phyloP scores from a whole-genome alignment of 1,140 invertebrate genomes.

The Eumeta japonica region DNA sequence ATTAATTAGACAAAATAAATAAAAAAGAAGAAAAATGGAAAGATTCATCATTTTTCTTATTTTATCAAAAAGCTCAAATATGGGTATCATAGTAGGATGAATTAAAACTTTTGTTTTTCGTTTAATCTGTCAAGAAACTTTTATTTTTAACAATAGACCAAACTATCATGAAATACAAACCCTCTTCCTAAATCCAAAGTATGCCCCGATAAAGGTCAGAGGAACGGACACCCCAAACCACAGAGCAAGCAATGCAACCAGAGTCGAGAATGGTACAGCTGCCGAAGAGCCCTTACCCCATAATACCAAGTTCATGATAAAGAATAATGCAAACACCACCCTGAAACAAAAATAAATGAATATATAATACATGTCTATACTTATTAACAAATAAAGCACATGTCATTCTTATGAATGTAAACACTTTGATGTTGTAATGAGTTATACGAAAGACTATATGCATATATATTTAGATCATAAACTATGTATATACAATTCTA shows the following conservation, averaged over 20 bases:
- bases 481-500: no score
- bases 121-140: not conserved
- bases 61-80: no score
- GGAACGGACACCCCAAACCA: slow-evolving; percentile 99
- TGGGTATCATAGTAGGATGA: no score
- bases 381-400: slow-evolving; percentile 1
- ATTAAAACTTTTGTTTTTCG: no score
- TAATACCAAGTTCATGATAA: slow-evolving; percentile 93
- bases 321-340: slow-evolving; percentile 92
- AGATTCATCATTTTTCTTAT: no score
- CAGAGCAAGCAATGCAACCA: slow-evolving; percentile 91
- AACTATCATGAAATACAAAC: no score
- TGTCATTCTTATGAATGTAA: no score
- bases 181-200: slow-evolving; percentile 96
- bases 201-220: slow-evolving; percentile 95
- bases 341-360: slow-evolving; percentile 56
- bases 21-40: no score
- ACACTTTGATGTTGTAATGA: no score
- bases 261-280: slow-evolving; percentile 94
- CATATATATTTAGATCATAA: no score
- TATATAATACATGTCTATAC: not conserved
- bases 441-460: no score
- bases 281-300: slow-evolving; percentile 95
- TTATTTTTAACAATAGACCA: slow-evolving; percentile 1
- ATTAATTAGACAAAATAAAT: no score